These are phyloP conservation scores for Sylvia borin DNA, from an alignment of 2,797 vertebrate species.

Conservation along the genomic window DNA sequence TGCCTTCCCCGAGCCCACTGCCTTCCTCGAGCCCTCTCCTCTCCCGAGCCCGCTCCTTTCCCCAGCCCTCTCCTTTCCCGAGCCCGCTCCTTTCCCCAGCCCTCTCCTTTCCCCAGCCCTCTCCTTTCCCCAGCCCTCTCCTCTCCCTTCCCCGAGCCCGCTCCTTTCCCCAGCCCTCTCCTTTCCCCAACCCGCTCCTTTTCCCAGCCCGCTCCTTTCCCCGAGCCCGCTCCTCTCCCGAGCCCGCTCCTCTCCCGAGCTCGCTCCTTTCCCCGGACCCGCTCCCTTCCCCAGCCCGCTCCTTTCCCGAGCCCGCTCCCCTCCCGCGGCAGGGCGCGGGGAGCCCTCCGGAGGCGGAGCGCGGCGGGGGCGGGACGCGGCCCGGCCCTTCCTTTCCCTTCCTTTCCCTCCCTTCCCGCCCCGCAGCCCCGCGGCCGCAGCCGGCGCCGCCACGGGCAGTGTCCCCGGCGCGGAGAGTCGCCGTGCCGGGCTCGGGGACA, in stretches of 20 bases:
- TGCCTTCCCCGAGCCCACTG: no score
- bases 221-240: background rate
- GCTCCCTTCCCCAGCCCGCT: no score
- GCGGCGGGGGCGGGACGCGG: slow-evolving; percentile 15
- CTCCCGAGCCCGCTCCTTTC: no score
- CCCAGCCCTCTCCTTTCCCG: background rate
- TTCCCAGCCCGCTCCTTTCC: no score
- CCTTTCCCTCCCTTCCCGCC: background rate
- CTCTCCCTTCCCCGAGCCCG: background rate
- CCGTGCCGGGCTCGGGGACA: background rate
- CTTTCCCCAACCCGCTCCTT: no score
- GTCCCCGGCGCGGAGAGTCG: background rate
- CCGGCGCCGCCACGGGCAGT: background rate
- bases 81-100: background rate
- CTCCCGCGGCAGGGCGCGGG: background rate
- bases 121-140: background rate
- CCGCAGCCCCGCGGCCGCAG: background rate
- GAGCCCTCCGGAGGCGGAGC: slow-evolving; percentile 25
- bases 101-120: no score
- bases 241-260: no score
- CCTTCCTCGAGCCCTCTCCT: no score
- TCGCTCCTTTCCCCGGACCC: no score
- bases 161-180: no score
- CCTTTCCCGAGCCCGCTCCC: no score
- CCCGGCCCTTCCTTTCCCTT: background rate